Evolutionary conservation across 2,888 invertebrate species (phyloP), one percentile per base, ranked within the genome.

Genomic region (Macrostomum cliftonense): DNA sequence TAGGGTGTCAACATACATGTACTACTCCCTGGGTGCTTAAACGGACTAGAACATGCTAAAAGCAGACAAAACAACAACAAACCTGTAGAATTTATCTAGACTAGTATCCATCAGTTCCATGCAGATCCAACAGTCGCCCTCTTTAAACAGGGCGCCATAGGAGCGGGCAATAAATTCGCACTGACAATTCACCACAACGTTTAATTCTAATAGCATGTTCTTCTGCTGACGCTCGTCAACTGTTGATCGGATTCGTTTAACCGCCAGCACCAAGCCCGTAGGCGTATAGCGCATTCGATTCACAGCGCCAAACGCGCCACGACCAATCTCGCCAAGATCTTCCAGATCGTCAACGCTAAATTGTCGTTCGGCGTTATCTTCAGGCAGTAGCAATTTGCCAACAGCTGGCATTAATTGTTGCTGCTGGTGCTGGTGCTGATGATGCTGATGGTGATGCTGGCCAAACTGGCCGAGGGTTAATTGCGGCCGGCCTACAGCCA

Each of bases 111-210:
- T 93, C 14, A 93, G 83, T 73, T 91, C 89, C 89, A 91, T 97
- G 70, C 95, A 97, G 65, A 97, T 95, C 95, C 95, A 97, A 46
- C 97, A 95, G 68, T 97, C 97, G 1, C 95, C 95, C 77, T 95
- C 93, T 73, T 91, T 88, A 70, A 95, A 95, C 39, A 93, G 78
- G 54, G 93, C 93, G 56, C 93, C 95, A 75, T 87, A 95, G 74
- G 93, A 95, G 74, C 88, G 84, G 20, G 73, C 71, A 51, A 73
- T 72, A 55, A 65, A 68, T 12, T 62, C 62, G 55, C 71, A 73
- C 46, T 67, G 63, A 46, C 70, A 67, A 44, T 63, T 59, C 61
- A 71, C 69, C 39, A 72, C 71, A 16, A 71, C 71, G 55, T 71
- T 69, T 48, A 73, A 59, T 53, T 73, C 73, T 59, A 67, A 64